Evolutionary conservation across 1,140 invertebrate genomes (phyloP).

Genomic region (Reticulitermes speratus): DNA sequence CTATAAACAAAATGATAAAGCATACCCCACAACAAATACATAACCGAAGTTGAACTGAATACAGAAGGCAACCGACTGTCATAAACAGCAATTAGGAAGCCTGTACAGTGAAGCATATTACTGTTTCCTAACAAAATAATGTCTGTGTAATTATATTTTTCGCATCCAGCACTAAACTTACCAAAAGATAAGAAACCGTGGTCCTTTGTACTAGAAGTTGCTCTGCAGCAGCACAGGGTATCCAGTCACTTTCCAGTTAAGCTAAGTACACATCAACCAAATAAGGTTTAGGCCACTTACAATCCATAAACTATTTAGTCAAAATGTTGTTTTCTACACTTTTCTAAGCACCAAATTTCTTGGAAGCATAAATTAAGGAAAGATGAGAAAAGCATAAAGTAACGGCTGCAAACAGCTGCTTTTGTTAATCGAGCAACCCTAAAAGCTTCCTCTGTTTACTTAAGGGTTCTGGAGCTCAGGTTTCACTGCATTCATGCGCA

Average conservation of each 20-base stretch:
- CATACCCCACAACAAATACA: too few relatives aligned
- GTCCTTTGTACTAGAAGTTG: background rate
- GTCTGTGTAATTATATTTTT: background rate
- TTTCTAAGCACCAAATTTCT: background rate
- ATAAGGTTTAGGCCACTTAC: background rate
- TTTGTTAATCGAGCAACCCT: conserved; percentile 3
- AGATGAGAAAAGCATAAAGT: background rate
- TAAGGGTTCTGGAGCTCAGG: background rate
- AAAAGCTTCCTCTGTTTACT: background rate
- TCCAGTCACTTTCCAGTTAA: background rate
- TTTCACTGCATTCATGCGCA: background rate
- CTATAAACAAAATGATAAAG: too few relatives aligned
- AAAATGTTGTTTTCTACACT: background rate
- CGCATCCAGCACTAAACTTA: background rate
- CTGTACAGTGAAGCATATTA: too few relatives aligned
- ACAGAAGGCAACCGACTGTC: too few relatives aligned
- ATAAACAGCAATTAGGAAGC: too few relatives aligned
- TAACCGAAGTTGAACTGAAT: too few relatives aligned
- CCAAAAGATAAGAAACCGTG: background rate
- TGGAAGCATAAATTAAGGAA: background rate
- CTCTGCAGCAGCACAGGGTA: background rate
- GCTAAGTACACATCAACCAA: background rate
- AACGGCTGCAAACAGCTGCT: background rate
- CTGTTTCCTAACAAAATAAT: too few relatives aligned
- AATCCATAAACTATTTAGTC: background rate